Percentiles rank a stretch among this genome's conserved stretches.
phyloP scores from a whole-genome alignment of 2,888 invertebrate species.

The Invenusta paracnida region DNA sequence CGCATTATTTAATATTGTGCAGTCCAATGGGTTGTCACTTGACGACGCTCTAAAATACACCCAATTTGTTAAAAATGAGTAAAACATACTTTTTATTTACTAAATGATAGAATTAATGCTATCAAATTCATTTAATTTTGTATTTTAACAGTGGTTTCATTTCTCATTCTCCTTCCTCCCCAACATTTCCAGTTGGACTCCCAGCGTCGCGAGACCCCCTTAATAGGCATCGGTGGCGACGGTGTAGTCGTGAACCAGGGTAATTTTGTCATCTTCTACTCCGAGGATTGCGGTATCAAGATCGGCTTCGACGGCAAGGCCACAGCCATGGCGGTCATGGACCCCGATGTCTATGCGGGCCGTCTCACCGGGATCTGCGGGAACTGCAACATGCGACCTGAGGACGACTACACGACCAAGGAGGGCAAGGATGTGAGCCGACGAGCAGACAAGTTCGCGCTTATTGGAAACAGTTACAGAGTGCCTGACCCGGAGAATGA shows the following conservation, averaged over 20 bases:
- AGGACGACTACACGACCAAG: conserved; percentile 42
- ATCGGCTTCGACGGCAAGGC: conserved; percentile 36
- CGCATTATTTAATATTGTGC: too few relatives aligned
- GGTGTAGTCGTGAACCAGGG: not conserved
- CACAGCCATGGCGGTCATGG: conserved; percentile 33
- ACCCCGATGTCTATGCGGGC: conserved; percentile 38
- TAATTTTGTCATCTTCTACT: not conserved
- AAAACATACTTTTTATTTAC: too few relatives aligned
- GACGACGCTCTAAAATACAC: too few relatives aligned
- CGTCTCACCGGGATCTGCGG: conserved; percentile 43
- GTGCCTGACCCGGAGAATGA: conserved; percentile 32
- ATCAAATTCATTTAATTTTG: too few relatives aligned
- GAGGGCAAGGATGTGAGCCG: conserved; percentile 38
- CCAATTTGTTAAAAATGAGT: too few relatives aligned
- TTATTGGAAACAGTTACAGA: conserved; percentile 44
- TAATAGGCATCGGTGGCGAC: not conserved
- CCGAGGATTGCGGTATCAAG: conserved; percentile 19
- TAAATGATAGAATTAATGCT: too few relatives aligned
- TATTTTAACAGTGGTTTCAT: too few relatives aligned
- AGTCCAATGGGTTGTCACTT: too few relatives aligned
- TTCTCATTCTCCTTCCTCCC: too few relatives aligned
- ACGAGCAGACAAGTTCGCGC: conserved; percentile 29
- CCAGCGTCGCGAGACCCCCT: not conserved
- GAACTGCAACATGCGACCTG: conserved; percentile 37
- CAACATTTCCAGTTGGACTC: not conserved